Evolutionary conservation across 1,140 invertebrate species (phyloP), one percentile per base, ranked within the genome.

Genomic region (Tetragonula clypearis): DNA sequence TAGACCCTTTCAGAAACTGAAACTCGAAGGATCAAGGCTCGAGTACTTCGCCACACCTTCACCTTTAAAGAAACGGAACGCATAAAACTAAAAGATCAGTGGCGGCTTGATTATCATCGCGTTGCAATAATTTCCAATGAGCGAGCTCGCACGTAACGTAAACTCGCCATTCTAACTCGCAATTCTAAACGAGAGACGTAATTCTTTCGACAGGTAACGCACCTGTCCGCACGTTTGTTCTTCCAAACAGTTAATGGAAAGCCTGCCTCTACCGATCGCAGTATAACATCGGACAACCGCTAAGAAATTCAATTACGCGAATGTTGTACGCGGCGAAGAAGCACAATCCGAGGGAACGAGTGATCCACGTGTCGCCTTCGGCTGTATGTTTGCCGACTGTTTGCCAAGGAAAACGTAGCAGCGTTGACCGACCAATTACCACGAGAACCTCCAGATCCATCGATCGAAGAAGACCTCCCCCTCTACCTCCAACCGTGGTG

Each of bases 261-360:
- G 79, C 53, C 8, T n/a, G 53, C 41, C 15, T 23, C 4, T 23
- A 0, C 23, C 55, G 68, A 62, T 60, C 68, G 41, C 56, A 74
- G 65, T 60, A 73, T 60, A 73, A 81, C 26, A 41, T 35, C n/a
- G 35, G 60, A 56, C 60, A 75, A 11, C 56, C n/a, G 35, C 12
- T 74, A 75, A 81, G 80, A 62, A 82, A 82, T 75, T 82, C 55
- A 62, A 81, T 74, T 74, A 71, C 53, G 15, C 53, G 41, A 49
- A 49, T 49, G 41, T 49, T 49, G 30, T 30, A 8, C 41, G 41
- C 41, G 8, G 41, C 9, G 79, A 55, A 49, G 60, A 71, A 72
- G 79, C 66, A 71, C 23, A 1, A 30, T 30, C 30, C 30, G 30
- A 30, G 30, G 30, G 23, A n/a, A 0, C 5, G 41, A 30, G 11